phyloP scores from a whole-genome alignment of 2,888 invertebrate genomes.

The Amphipoea lucens region DNA sequence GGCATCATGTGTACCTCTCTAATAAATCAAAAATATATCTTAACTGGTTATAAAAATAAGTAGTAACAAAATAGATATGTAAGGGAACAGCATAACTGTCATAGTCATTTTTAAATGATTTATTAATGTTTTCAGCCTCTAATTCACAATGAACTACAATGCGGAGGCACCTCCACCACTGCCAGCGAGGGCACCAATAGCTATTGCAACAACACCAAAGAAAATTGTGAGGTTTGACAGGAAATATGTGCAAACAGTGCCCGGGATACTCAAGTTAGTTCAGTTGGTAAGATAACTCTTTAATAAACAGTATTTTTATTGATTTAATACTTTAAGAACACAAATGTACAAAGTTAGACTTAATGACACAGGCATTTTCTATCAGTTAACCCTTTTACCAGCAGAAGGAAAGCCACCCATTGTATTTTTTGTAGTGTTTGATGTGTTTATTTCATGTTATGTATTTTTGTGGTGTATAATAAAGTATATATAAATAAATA shows the following conservation, averaged over 20 bases:
- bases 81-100: no score
- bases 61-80: no score
- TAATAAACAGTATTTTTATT: neutral
- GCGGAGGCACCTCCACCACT: constrained; percentile 59
- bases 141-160: constrained; percentile 71
- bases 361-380: no score
- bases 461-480: no score
- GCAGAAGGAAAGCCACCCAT: no score
- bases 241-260: constrained; percentile 92
- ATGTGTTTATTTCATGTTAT: no score
- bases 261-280: constrained; percentile 93
- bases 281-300: constrained; percentile 92
- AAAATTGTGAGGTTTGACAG: constrained; percentile 93
- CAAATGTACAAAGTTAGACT: no score
- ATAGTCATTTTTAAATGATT: neutral
- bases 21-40: neutral
- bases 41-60: neutral
- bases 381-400: no score
- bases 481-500: no score
- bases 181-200: constrained; percentile 32
- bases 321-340: no score
- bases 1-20: neutral
- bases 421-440: no score
- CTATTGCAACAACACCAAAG: constrained; percentile 79
- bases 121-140: constrained; percentile 24